These are phyloP conservation scores for Chlorospingus flavigularis DNA, from an alignment of 2,797 vertebrate species.

Conservation along the genomic window DNA sequence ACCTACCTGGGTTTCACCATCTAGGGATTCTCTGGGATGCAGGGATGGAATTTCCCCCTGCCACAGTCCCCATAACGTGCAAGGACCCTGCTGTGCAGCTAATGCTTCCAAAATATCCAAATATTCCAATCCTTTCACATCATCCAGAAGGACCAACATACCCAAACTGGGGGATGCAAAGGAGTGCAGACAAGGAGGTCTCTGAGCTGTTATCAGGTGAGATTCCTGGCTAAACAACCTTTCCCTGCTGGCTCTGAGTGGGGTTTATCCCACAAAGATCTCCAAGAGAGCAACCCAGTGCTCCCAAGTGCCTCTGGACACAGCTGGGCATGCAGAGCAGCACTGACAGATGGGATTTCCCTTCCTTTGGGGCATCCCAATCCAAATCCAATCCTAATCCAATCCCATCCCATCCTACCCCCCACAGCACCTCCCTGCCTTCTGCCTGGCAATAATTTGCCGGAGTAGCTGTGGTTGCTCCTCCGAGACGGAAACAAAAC, in stretches of 20 bases:
- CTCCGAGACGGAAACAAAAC: not conserved
- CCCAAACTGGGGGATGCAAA: not conserved
- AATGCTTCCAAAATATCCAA: not conserved
- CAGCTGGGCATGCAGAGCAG: too few species aligned
- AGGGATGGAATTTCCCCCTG: not conserved
- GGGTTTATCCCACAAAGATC: not conserved
- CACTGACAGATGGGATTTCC: not conserved
- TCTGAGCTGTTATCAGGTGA: fast-evolving
- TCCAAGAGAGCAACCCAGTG: fast-evolving
- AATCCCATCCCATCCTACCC: not conserved
- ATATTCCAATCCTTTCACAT: not conserved
- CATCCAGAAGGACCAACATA: not conserved
- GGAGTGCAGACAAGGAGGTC: not conserved
- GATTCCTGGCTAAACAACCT: not conserved
- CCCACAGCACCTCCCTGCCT: not conserved
- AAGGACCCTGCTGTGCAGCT: not conserved
- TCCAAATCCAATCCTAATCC: not conserved
- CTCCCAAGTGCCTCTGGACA: not conserved
- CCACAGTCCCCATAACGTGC: not conserved
- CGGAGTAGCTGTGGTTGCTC: not conserved
- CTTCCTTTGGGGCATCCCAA: not conserved
- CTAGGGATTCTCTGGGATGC: not conserved
- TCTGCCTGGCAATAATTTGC: not conserved
- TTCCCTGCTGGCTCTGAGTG: not conserved
- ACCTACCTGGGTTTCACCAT: fast-evolving